Evolutionary conservation across 2,888 invertebrate species (phyloP).

Genomic region (Scrobipalpa costella): DNA sequence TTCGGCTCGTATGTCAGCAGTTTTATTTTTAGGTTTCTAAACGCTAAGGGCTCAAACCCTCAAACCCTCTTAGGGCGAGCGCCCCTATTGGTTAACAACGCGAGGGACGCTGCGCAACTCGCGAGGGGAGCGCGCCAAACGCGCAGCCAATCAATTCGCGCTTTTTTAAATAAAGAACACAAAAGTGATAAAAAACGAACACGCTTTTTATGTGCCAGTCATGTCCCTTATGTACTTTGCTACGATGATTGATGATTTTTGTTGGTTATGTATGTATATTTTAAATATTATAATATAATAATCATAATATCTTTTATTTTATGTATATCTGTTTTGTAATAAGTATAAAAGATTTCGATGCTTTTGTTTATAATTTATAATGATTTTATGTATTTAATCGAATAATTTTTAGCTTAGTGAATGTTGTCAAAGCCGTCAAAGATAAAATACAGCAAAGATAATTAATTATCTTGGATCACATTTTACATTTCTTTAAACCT

Average conservation of each 20-base stretch:
- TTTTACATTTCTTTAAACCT: no score
- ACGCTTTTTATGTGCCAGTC: conserved; percentile 53
- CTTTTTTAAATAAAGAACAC: conserved; percentile 77
- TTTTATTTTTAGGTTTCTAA: conserved; percentile 45
- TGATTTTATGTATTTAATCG: no score
- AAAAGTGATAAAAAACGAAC: conserved; percentile 71
- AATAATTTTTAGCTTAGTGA: no score
- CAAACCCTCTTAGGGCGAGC: conserved; percentile 59
- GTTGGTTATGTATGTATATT: background rate
- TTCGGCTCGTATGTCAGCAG: conserved; percentile 36
- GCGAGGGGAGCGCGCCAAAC: conserved; percentile 48
- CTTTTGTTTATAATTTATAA: no score
- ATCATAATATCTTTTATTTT: no score
- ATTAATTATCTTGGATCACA: no score
- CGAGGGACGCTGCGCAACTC: conserved; percentile 58
- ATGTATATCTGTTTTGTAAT: no score
- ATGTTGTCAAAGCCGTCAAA: no score
- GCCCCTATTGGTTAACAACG: conserved; percentile 58
- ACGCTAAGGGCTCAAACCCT: conserved; percentile 72
- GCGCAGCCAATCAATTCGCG: conserved; percentile 80
- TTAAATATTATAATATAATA: no score
- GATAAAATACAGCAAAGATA: no score
- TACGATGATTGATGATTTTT: conserved; percentile 24
- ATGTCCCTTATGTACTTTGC: conserved; percentile 52
- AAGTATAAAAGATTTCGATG: no score